Conservation (phyloP, 2,113 vertebrate species). For the Clupea harengus region DNA sequence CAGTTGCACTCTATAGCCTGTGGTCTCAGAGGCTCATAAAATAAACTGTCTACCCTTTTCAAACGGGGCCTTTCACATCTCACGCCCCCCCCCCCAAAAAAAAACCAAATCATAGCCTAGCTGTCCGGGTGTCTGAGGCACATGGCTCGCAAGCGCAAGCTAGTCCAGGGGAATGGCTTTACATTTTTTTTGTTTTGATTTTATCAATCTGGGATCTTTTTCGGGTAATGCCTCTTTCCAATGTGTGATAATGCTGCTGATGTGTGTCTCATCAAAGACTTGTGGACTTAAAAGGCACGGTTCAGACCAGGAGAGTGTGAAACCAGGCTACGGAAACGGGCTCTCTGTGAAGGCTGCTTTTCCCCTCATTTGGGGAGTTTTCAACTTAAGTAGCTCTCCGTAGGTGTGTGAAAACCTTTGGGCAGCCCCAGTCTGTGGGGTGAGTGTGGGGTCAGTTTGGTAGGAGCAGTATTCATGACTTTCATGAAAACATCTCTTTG, state of each 20-base stretch:
- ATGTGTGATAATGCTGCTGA: neutral
- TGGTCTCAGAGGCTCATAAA: slow-evolving; percentile 18
- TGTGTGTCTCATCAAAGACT: neutral
- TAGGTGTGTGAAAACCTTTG: slow-evolving; percentile 6
- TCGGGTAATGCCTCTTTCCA: neutral
- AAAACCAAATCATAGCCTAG: neutral
- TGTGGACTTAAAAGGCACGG: slow-evolving; percentile 7
- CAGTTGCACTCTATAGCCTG: neutral
- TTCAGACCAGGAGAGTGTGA: neutral
- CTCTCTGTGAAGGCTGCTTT: neutral
- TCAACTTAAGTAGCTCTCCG: neutral
- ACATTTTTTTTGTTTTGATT: slow-evolving; percentile 17
- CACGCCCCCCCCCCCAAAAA: neutral
- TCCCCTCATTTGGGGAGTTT: neutral
- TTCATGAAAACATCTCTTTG: neutral
- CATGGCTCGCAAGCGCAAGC: neutral
- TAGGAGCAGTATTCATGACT: neutral
- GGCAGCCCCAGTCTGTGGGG: neutral
- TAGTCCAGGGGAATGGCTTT: neutral
- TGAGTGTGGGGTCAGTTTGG: neutral
- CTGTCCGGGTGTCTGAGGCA: neutral
- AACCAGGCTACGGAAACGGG: neutral
- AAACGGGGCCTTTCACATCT: slow-evolving; percentile 23
- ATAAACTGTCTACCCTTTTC: neutral
- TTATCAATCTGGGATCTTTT: slow-evolving; percentile 15